These are phyloP conservation scores for Drosophila insularis DNA, from an alignment of 1,140 invertebrate species.

Conservation along the genomic window DNA sequence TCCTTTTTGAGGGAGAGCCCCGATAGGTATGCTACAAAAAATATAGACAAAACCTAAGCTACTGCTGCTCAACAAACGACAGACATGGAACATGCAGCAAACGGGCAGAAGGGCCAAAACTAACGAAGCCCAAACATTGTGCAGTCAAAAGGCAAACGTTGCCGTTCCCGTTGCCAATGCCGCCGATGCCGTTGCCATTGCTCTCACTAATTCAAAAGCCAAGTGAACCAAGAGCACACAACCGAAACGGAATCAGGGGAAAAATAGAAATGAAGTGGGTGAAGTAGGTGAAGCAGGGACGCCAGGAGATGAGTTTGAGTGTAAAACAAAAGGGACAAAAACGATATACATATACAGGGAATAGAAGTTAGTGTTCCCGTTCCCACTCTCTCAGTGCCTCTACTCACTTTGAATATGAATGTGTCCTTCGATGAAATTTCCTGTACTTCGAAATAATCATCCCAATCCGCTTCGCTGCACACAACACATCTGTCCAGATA, in stretches of 20 bases:
- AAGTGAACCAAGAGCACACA: slow-evolving; percentile 63
- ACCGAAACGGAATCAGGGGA: slow-evolving; percentile 13
- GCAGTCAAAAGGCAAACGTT: slow-evolving; percentile 71
- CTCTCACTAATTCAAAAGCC: slow-evolving; percentile 70
- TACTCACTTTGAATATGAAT: slow-evolving; percentile 95
- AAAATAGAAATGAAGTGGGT: slow-evolving; percentile 5
- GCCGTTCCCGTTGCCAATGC: slow-evolving; percentile 7
- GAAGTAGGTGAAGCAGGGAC: slow-evolving; percentile 17
- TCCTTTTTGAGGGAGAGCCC: background rate
- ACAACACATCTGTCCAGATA: slow-evolving; percentile 95
- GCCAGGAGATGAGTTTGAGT: slow-evolving; percentile 31
- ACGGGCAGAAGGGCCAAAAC: slow-evolving; percentile 42
- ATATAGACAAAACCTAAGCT: slow-evolving; percentile 21
- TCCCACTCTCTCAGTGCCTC: background rate
- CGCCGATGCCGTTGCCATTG: background rate
- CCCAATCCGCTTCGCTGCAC: slow-evolving; percentile 92
- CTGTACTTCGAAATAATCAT: slow-evolving; percentile 97
- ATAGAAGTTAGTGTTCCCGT: slow-evolving; percentile 9
- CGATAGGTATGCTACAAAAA: background rate
- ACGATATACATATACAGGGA: slow-evolving; percentile 1
- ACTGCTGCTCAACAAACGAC: background rate
- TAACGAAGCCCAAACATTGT: slow-evolving; percentile 76
- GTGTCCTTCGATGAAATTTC: slow-evolving; percentile 96
- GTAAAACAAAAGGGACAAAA: slow-evolving; percentile 42
- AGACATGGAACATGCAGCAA: slow-evolving; percentile 18